phyloP scores from a whole-genome alignment of 2,888 invertebrate species.

The Parascotia fuliginaria region DNA sequence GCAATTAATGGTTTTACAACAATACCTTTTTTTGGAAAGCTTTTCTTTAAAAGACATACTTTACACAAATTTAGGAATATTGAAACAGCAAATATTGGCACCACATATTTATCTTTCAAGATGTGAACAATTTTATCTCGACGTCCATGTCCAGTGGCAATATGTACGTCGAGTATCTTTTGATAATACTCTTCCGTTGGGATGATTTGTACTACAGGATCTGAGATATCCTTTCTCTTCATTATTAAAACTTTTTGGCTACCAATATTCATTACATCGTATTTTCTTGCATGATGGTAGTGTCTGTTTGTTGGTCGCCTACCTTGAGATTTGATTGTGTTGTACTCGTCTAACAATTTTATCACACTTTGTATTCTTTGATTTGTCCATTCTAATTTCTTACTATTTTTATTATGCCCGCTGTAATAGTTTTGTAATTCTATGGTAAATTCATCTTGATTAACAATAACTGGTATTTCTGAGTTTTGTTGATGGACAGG shows the following conservation, averaged over 20 bases:
- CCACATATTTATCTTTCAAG: conserved; percentile 10
- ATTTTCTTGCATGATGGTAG: conserved; percentile 23
- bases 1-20: not conserved
- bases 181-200: conserved; percentile 28
- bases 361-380: conserved; percentile 14
- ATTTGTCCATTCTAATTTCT: conserved; percentile 19
- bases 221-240: conserved; percentile 13
- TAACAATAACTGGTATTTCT: no score
- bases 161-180: conserved; percentile 25
- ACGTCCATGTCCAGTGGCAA: conserved; percentile 22
- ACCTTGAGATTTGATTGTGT: not conserved
- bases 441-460: no score
- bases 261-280: conserved; percentile 15
- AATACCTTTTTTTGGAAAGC: not conserved
- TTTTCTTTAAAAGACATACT: conserved; percentile 1
- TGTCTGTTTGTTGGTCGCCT: conserved; percentile 5
- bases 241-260: conserved; percentile 14
- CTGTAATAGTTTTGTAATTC: no score
- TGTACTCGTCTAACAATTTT: conserved; percentile 12
- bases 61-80: conserved; percentile 16
- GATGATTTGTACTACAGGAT: conserved; percentile 13
- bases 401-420: no score
- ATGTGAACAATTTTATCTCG: conserved; percentile 19
- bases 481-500: no score
- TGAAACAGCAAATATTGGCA: conserved; percentile 16